A percentile compares a stretch with the other conserved stretches of the same genome.
phyloP scores from a whole-genome alignment of 2,888 invertebrate species.

The Synergus gifuensis region DNA sequence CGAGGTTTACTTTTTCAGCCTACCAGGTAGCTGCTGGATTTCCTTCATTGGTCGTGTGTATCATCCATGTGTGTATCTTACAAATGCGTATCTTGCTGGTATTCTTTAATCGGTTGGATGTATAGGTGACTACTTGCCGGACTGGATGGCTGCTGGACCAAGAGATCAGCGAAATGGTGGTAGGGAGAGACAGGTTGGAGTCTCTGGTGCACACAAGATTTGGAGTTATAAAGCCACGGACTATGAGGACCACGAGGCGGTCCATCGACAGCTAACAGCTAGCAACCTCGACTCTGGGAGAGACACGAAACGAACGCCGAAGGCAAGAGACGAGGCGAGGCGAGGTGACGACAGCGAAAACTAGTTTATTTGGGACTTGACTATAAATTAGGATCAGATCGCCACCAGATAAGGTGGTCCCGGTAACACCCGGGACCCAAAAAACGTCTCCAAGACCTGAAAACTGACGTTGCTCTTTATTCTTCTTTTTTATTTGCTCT shows the following conservation, averaged over 20 bases:
- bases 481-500: constrained; percentile 46
- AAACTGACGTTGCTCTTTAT: constrained; percentile 51
- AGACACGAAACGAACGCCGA: constrained; percentile 52
- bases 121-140: constrained; percentile 53
- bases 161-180: constrained; percentile 53
- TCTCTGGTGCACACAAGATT: constrained; percentile 28
- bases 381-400: constrained; percentile 78
- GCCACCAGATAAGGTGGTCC: constrained; percentile 77
- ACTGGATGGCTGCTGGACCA: constrained; percentile 55
- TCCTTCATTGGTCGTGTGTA: constrained; percentile 47
- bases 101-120: neutral
- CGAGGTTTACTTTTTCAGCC: constrained; percentile 64
- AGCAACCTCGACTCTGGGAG: constrained; percentile 43
- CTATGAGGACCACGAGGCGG: constrained; percentile 45
- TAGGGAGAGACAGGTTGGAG: constrained; percentile 51
- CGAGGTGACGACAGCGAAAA: constrained; percentile 78
- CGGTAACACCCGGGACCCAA: constrained; percentile 76
- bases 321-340: constrained; percentile 53
- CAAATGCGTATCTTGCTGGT: constrained; percentile 26
- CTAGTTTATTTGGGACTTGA: constrained; percentile 78
- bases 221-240: constrained; percentile 47
- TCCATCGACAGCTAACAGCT: constrained; percentile 45
- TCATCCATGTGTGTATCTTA: constrained; percentile 48
- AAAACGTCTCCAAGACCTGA: constrained; percentile 66
- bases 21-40: constrained; percentile 60